Base-by-base conservation (phyloP, 2,113 vertebrate species). In the Oceanites oceanicus region DNA sequence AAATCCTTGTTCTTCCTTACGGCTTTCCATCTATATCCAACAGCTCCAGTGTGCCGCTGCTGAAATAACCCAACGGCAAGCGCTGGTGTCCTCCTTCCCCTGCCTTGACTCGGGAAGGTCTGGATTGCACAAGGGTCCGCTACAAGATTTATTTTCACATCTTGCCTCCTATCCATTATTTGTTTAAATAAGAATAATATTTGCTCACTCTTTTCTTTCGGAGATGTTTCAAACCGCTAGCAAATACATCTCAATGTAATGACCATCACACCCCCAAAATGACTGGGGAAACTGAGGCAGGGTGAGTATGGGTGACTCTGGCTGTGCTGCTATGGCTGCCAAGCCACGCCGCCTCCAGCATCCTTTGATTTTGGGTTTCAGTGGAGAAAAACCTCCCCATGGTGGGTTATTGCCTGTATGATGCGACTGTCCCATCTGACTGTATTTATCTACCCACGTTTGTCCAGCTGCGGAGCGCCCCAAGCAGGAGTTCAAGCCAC, bases 181-280 rank as follows among this genome's bases (percentile, higher is more conserved):
- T 50, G 40, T 61, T 53, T 32, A 62, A 72, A 53, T 11, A 15
- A 38, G 25, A 84, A 61, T 15, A 10, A 23, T 13, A 36, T 70
- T 47, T 0, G 0, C 56, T 83, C 3, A 0, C 19, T 6, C 2
- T 36, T 78, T n/a, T 15, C 42, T 38, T 42, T 11, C 45, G 36
- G 25, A 47, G 36, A 17, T 1, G 1, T 68, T 87, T 75, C 62
- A 49, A 16, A 2, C 11, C 11, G 1, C 22, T 2, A 14, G 30
- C 16, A 49, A 45, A 7, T 17, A 9, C 12, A 5, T 20, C 19
- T 36, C 61, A 9, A 1, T 18, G 16, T 13, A 30, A 5, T 1
- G 10, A 26, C 2, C 29, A 15, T 29, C 26, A 44, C 34, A 21
- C 17, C 34, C 30, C n/a, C 9, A 2, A 38, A 86, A 53, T 0